Evolutionary conservation across 2,797 vertebrate species (phyloP).

Genomic region (Geotrypetes seraphini): DNA sequence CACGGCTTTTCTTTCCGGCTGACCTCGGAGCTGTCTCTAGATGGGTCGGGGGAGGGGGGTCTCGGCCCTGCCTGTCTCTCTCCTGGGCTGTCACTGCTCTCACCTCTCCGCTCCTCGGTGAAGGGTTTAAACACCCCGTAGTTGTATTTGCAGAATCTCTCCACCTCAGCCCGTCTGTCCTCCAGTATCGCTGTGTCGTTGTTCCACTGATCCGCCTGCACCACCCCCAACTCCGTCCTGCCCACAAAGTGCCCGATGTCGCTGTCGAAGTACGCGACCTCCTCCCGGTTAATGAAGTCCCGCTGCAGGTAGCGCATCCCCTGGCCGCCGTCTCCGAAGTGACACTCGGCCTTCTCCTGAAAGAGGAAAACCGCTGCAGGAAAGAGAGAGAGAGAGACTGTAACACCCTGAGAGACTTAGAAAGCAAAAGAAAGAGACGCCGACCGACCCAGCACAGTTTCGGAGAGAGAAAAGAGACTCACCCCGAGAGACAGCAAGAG

Average conservation of each 20-base stretch:
- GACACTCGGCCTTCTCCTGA: neutral
- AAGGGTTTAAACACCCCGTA: neutral
- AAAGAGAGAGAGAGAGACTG: too few relatives aligned
- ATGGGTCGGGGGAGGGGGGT: too few relatives aligned
- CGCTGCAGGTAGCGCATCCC: neutral
- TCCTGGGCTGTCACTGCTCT: too few relatives aligned
- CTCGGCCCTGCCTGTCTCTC: too few relatives aligned
- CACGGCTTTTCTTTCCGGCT: too few relatives aligned
- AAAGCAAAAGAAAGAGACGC: too few relatives aligned
- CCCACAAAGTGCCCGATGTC: accelerated
- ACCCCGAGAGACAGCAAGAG: too few relatives aligned
- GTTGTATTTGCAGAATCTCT: neutral
- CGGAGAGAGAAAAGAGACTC: too few relatives aligned
- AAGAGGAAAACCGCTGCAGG: neutral
- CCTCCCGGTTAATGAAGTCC: neutral
- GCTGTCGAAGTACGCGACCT: neutral
- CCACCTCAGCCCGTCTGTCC: neutral
- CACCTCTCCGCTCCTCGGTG: neutral
- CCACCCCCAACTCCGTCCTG: accelerated
- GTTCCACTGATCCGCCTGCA: accelerated
- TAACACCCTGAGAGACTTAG: too few relatives aligned
- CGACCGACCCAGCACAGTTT: too few relatives aligned
- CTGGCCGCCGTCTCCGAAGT: neutral
- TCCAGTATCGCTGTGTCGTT: neutral
- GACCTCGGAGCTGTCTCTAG: too few relatives aligned